Base-by-base conservation (phyloP, 2,888 invertebrate genomes). In the Andrena bicolor region DNA sequence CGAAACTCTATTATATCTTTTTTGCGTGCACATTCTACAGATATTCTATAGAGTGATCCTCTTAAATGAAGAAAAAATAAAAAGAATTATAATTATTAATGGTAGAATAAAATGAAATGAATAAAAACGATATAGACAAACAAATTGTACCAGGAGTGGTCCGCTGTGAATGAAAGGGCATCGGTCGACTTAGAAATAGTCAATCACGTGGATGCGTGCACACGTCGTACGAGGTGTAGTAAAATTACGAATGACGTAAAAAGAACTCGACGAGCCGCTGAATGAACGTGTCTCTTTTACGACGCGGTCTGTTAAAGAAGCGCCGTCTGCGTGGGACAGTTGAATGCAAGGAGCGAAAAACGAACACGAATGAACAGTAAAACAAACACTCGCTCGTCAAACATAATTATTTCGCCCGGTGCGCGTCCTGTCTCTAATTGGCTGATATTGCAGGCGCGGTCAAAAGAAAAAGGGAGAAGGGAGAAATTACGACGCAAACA, bases 251-350 rank as follows among this genome's bases (percentile, higher is more conserved):
- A 69, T 53, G 71, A 70, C 66, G 76, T 82, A 82, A 85, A 87
- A 82, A 53, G 53, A 86, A 76, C 77, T 77, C 72, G 76, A 56
- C 56, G 65, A 10, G 51, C 32, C 61, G 71, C 58, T 73, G 86
- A 86, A 82, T 76, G 82, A 86, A 78, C 84, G 76, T 79, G 70
- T 77, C 80, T 70, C 68, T 82, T 85, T 87, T 86, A 86, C 32
- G 70, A 72, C 8, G 6, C 0, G 23, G 23, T 3, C 53, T 35
- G 28, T 1, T 79, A 64, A 79, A 63, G 53, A 20, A 56, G 61
- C 32, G 20, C 51, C 72, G 68, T 26, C 71, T 76, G 76, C 80
- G 65, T 72, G 61, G 64, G 65, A 23, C 41, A 48, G 35, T n/a
- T 65, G 49, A 60, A 61, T 28, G 32, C 16, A 32, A n/a, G 5